Evolutionary conservation across 2,113 vertebrate genomes (phyloP).

Genomic region (Mormoops blainvillei): DNA sequence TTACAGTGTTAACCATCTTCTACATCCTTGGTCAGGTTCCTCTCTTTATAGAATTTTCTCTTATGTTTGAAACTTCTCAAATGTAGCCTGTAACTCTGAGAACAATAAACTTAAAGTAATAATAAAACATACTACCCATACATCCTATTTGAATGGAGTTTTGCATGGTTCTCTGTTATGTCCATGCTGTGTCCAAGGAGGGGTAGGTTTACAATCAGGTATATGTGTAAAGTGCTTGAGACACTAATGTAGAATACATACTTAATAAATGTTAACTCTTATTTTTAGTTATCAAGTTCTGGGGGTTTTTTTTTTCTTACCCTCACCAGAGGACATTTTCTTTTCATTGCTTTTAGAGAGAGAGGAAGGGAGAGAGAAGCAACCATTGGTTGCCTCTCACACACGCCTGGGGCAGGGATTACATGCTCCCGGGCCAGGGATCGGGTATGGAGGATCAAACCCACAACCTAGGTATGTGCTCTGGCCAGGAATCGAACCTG

Average conservation of each 20-base stretch:
- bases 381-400: too few species aligned
- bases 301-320: too few species aligned
- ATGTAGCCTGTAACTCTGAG: constrained; percentile 89
- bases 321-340: too few species aligned
- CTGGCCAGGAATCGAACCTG: too few species aligned
- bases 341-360: too few species aligned
- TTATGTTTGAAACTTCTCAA: constrained; percentile 87
- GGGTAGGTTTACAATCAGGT: neutral
- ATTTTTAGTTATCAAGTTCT: constrained; percentile 14
- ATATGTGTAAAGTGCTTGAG: neutral
- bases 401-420: too few species aligned
- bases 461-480: too few species aligned
- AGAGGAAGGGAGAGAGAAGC: too few species aligned
- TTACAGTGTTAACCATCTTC: constrained; percentile 83
- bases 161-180: neutral
- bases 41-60: constrained; percentile 82
- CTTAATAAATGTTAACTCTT: neutral
- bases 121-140: constrained; percentile 65
- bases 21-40: constrained; percentile 69
- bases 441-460: too few species aligned
- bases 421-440: too few species aligned
- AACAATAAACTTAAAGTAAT: constrained; percentile 84
- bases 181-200: neutral
- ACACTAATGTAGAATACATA: neutral
- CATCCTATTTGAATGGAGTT: constrained; percentile 12